Percentiles rank a stretch among this genome's conserved stretches.
phyloP scores from a whole-genome alignment of 2,888 invertebrate species.

The Pseudeuparius sepicola region DNA sequence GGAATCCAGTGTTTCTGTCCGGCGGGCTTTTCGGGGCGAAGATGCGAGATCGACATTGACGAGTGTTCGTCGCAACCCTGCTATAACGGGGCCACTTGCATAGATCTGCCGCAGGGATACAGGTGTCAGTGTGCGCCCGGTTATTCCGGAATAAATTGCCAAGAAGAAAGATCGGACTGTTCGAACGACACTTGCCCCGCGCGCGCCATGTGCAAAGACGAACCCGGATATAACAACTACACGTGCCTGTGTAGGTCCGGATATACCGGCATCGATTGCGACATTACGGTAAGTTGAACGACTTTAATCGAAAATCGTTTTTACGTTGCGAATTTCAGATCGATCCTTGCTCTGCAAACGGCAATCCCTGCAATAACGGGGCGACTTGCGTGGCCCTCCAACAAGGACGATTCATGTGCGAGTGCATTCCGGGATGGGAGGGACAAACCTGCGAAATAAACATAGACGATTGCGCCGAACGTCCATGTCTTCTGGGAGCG shows the following conservation, averaged over 20 bases:
- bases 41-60: conserved; percentile 91
- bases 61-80: conserved; percentile 93
- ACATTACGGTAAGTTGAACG: conserved; percentile 59
- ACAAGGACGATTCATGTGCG: conserved; percentile 88
- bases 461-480: conserved; percentile 86
- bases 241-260: conserved; percentile 91
- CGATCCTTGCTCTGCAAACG: conserved; percentile 81
- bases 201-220: conserved; percentile 94
- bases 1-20: conserved; percentile 88
- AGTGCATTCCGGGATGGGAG: conserved; percentile 95
- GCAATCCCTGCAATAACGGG: conserved; percentile 85
- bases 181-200: conserved; percentile 86
- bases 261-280: conserved; percentile 87
- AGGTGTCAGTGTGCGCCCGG: conserved; percentile 77
- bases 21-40: conserved; percentile 85
- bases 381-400: conserved; percentile 82
- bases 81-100: conserved; percentile 85
- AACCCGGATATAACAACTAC: conserved; percentile 77
- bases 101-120: conserved; percentile 87
- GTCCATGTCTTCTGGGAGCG: conserved; percentile 81
- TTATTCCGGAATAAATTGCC: conserved; percentile 88
- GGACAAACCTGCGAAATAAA: conserved; percentile 92
- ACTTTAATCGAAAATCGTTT: not conserved
- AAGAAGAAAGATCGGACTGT: conserved; percentile 86
- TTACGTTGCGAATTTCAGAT: conserved; percentile 46